phyloP scores from a whole-genome alignment of 2,113 vertebrate species.

The Spilogale gracilis region DNA sequence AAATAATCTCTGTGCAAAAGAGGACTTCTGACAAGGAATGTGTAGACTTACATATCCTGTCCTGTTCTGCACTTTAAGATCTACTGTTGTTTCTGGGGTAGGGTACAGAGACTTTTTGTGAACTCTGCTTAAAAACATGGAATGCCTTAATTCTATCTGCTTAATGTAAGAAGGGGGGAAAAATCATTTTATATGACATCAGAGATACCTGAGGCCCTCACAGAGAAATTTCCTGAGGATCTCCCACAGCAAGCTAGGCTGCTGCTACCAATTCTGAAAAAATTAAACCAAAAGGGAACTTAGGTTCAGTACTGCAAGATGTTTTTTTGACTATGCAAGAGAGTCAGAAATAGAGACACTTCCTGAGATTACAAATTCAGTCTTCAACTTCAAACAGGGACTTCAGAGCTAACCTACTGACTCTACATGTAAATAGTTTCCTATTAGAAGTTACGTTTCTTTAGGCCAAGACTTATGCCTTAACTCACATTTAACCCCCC shows the following conservation, averaged over 20 bases:
- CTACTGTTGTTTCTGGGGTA: background rate
- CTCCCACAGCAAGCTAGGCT: background rate
- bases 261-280: background rate
- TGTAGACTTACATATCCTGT: background rate
- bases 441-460: background rate
- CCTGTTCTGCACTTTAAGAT: background rate
- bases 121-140: constrained; percentile 21
- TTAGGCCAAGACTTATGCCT: background rate
- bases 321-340: constrained; percentile 22
- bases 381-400: constrained; percentile 16
- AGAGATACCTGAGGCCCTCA: background rate
- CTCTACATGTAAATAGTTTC: background rate
- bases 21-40: background rate
- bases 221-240: background rate
- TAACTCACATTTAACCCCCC: background rate
- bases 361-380: constrained; percentile 53
- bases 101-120: background rate
- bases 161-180: background rate
- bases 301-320: background rate
- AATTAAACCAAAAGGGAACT: constrained; percentile 34
- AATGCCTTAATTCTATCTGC: background rate
- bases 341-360: background rate
- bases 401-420: constrained; percentile 6
- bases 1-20: constrained; percentile 43
- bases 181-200: background rate